These are phyloP conservation scores for Bradypus variegatus DNA, from an alignment of 2,797 vertebrate species.

Conservation along the genomic window DNA sequence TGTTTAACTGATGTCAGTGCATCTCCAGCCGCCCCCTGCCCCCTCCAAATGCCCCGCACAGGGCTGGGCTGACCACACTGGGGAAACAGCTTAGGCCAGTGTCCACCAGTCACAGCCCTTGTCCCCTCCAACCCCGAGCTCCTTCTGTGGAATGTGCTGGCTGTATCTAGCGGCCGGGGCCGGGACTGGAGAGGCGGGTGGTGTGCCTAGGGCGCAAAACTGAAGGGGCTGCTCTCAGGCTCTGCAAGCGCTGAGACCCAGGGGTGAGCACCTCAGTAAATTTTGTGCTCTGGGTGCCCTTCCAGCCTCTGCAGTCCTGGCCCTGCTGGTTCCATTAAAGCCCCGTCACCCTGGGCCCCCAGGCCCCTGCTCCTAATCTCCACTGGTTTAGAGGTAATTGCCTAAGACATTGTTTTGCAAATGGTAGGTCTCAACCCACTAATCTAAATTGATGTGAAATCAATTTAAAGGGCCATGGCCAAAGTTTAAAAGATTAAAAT, in stretches of 20 bases:
- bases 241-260: rapidly evolving
- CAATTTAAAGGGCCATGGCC: background rate
- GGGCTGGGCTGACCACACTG: too few relatives aligned
- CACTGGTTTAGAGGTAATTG: too few relatives aligned
- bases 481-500: background rate
- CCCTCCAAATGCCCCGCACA: background rate
- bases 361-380: background rate
- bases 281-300: background rate
- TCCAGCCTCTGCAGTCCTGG: background rate
- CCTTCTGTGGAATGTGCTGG: background rate
- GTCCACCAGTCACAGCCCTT: background rate
- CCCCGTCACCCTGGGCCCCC: background rate
- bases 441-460: background rate
- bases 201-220: rapidly evolving
- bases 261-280: rapidly evolving
- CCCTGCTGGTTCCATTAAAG: background rate
- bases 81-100: background rate
- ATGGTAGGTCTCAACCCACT: background rate
- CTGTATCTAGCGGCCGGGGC: rapidly evolving
- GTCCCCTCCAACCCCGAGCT: background rate
- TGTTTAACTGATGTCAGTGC: rapidly evolving
- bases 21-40: too few relatives aligned
- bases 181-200: too few relatives aligned
- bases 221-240: too few relatives aligned
- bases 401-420: background rate